Evolutionary conservation across 2,113 vertebrate species (phyloP), one percentile per base, ranked within the genome.

Genomic region (Grallaria varia): DNA sequence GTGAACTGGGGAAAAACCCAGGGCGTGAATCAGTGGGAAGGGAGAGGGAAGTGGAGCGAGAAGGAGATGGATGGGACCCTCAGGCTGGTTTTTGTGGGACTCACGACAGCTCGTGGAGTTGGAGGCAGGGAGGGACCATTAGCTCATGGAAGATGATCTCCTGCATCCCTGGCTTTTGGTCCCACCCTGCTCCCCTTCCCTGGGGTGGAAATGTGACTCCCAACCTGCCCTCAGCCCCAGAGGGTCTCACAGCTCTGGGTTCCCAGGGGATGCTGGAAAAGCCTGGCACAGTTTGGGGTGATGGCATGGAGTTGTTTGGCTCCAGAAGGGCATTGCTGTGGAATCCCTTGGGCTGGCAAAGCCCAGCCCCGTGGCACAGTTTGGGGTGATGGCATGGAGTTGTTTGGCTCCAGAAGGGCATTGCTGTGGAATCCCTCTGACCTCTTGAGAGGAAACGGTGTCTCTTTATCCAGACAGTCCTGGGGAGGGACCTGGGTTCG

Each of bases 371-470:
- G 35, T n/a, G 77, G 37, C 74, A 62, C 16, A 8, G 1, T 31
- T n/a, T 3, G 3, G 20, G 37, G 37, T n/a, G 78, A 45, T 39
- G 76, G 33, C 60, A 3, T 74, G 45, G 53, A n/a, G n/a, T n/a
- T n/a, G n/a, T n/a, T n/a, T 95, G 81, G 63, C 87, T 89, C n/a
- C n/a, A 62, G 72, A 58, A 80, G 56, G 45, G 93, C 42, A 87
- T 89, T 94, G 58, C 82, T 89, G 2, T 72, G 60, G 68, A 89
- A 73, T 85, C 84, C 27, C 67, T 50, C 39, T 74, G 87, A 87
- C 11, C 93, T 42, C 93, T 64, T n/a, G 23, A 28, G 33, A 93
- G 27, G 89, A 96, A 90, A 66, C 12, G 44, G 66, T 28, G 56
- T 79, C 69, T 87, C 87, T 47, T 91, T 87, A 87, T 35, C 30